These are phyloP conservation scores for Oreonectes daqikongensis DNA, from an alignment of 2,797 vertebrate species.

Conservation along the genomic window DNA sequence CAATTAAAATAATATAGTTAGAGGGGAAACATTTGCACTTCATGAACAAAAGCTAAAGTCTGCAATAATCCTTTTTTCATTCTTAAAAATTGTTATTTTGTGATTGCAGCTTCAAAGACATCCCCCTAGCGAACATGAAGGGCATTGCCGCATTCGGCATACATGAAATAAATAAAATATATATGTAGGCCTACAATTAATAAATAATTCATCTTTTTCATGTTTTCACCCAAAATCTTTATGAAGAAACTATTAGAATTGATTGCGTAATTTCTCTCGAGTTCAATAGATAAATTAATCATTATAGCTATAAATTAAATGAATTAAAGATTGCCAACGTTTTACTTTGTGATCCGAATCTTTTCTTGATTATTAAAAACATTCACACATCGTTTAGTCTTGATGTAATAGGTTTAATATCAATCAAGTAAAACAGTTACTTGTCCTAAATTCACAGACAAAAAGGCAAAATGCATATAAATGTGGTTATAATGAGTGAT, in stretches of 20 bases:
- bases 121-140: neutral
- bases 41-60: no score
- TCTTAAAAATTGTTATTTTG: neutral
- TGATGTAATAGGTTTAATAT: slow-evolving; percentile 58
- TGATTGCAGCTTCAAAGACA: neutral
- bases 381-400: slow-evolving; percentile 35
- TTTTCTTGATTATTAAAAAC: neutral
- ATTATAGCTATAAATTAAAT: no score
- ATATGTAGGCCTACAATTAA: no score
- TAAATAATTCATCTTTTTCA: no score
- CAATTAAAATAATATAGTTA: no score
- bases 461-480: slow-evolving; percentile 51
- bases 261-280: no score
- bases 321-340: neutral
- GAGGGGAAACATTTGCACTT: no score
- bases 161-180: no score
- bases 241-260: no score
- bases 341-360: neutral
- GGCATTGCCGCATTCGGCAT: neutral
- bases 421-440: slow-evolving; percentile 53
- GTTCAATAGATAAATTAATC: no score
- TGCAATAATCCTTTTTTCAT: no score
- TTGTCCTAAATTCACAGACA: slow-evolving; percentile 49
- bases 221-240: no score
- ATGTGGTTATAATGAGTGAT: slow-evolving; percentile 52